Conservation (phyloP, 1,140 invertebrate species). For the Cydia amplana region DNA sequence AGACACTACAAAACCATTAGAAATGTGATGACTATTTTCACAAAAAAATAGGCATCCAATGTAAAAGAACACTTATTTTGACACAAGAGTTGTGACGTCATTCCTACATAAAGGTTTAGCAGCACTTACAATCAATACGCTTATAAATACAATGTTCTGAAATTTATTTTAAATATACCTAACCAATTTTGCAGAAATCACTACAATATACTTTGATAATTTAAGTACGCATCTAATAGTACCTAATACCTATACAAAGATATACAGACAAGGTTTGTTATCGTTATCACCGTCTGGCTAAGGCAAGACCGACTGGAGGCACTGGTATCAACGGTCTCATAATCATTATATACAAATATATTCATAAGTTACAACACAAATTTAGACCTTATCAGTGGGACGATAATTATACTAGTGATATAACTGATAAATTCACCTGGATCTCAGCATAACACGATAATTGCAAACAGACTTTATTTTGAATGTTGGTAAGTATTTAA, state of each 20-base stretch:
- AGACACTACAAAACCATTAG: slow-evolving; percentile 26
- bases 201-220: slow-evolving; percentile 12
- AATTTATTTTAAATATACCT: slow-evolving; percentile 10
- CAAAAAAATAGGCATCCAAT: slow-evolving; percentile 8
- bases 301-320: slow-evolving; percentile 56
- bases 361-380: neutral
- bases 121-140: slow-evolving; percentile 10
- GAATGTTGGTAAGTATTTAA: too few species aligned
- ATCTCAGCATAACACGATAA: neutral
- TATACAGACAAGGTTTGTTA: slow-evolving; percentile 4
- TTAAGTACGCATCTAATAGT: slow-evolving; percentile 23
- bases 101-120: slow-evolving; percentile 12
- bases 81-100: slow-evolving; percentile 39
- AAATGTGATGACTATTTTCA: slow-evolving; percentile 20
- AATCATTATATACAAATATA: neutral
- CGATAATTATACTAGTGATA: neutral
- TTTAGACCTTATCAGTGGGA: slow-evolving; percentile 5
- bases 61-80: slow-evolving; percentile 38
- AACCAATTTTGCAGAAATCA: neutral
- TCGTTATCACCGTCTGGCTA: slow-evolving; percentile 31
- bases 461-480: neutral
- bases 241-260: neutral
- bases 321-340: slow-evolving; percentile 36
- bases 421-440: slow-evolving; percentile 30
- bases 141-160: slow-evolving; percentile 24